Evolutionary conservation across 2,113 vertebrate species (phyloP).

Genomic region (Nansenia antarctica): DNA sequence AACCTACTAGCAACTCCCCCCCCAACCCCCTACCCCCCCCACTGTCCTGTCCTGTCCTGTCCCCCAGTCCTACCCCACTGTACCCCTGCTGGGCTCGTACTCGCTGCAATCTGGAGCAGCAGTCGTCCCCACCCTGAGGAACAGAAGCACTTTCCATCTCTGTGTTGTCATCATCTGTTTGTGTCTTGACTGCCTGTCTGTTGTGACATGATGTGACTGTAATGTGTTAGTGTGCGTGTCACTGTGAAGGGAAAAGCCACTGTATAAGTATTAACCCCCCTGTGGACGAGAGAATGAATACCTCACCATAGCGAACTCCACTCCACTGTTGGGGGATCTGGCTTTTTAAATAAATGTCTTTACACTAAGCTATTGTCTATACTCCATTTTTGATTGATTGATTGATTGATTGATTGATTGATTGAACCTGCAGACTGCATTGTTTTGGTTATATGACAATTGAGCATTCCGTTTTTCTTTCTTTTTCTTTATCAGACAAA

Average conservation of each 20-base stretch:
- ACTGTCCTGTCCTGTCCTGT: background rate
- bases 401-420: too few relatives aligned
- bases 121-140: constrained; percentile 55
- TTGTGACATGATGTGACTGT: constrained; percentile 17
- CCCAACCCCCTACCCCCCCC: background rate
- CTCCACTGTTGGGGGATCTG: background rate
- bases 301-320: constrained; percentile 1
- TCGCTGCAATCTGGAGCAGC: constrained; percentile 18
- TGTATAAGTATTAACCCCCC: constrained; percentile 34
- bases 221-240: constrained; percentile 16
- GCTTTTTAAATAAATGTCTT: constrained; percentile 48
- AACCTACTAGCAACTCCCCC: background rate
- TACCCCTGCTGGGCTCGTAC: too few relatives aligned
- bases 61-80: too few relatives aligned
- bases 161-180: constrained; percentile 58
- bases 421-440: too few relatives aligned
- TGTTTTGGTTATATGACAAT: too few relatives aligned
- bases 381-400: background rate
- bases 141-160: constrained; percentile 66
- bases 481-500: too few relatives aligned
- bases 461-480: too few relatives aligned
- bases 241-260: constrained; percentile 25
- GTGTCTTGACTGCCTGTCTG: constrained; percentile 30
- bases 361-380: constrained; percentile 2
- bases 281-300: constrained; percentile 10